phyloP scores from a whole-genome alignment of 2,888 invertebrate species.

The Melanostoma scalare region DNA sequence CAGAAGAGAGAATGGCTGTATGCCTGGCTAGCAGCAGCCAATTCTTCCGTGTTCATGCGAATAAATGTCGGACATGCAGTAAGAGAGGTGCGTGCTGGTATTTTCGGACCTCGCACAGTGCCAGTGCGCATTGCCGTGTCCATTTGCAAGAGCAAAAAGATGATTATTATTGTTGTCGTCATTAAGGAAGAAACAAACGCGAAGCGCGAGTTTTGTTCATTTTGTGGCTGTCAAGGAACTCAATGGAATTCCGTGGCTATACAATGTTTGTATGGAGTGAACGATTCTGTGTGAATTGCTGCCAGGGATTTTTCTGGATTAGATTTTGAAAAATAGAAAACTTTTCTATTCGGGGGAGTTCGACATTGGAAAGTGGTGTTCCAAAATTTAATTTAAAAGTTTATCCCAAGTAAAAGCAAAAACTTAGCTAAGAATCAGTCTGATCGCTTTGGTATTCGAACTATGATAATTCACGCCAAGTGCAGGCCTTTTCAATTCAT shows the following conservation, averaged over 20 bases:
- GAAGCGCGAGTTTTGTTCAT: conserved; percentile 8
- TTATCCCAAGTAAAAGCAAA: no score
- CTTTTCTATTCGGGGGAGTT: no score
- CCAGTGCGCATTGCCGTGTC: not conserved
- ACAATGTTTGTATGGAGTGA: not conserved
- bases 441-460: no score
- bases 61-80: conserved; percentile 44
- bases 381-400: no score
- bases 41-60: conserved; percentile 64
- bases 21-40: conserved; percentile 5
- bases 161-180: conserved; percentile 48
- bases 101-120: not conserved
- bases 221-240: conserved; percentile 36
- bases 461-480: no score
- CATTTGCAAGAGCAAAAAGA: conserved; percentile 34
- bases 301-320: not conserved
- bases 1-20: conserved; percentile 26
- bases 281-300: not conserved
- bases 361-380: no score
- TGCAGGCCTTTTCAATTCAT: no score
- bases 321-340: no score
- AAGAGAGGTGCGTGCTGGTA: conserved; percentile 54
- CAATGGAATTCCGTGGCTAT: conserved; percentile 10
- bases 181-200: conserved; percentile 29
- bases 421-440: no score